Evolutionary conservation across 1,140 invertebrate species (phyloP), one percentile per base, ranked within the genome.

Genomic region (Metopolophium dirhodum): DNA sequence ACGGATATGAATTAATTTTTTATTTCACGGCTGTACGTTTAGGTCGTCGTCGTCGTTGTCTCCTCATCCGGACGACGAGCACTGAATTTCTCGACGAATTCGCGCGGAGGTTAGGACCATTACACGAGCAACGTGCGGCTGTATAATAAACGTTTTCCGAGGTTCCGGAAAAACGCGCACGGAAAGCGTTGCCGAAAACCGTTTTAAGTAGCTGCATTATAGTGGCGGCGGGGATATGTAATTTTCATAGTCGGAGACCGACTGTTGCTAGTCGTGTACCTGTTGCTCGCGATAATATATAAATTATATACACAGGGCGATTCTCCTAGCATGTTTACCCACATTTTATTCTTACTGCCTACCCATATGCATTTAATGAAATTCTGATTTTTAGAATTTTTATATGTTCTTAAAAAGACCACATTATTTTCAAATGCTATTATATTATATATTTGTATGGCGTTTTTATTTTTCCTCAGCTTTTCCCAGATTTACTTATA

Each of bases 171-270:
- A 90, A 90, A 90, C 41, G 11, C 54, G 23, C 54, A 26, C 41
- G 4, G 45, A 41, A 11, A 26, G 37, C 8, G 26, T 47, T 23
- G 22, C 4, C 14, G 22, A 90, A 26, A 41, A 90, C 54, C 41
- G 89, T 90, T 90, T 90, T 90, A 90, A 90, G 54, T 90, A 51
- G 37, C 2, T 23, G 45, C 45, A 41, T 85, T 85, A 26, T 45
- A 85, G 6, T 14, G 22, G 49, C 49, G 22, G 22, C 47, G 35
- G n/a, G 88, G 37, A 35, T 54, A 57, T 45, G 49, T 87, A 49
- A 87, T 87, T 87, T 87, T 1, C 85, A 49, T 87, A 77, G 30
- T 4, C 61, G 61, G 61, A 77, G n/a, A 14, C 30, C 6, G 30
- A 77, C n/a, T n/a, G n/a, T 77, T 77, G 61, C 30, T 77, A 77